Evolutionary conservation across 1,140 invertebrate genomes (phyloP).

Genomic region (Dendroctonus ponderosae): DNA sequence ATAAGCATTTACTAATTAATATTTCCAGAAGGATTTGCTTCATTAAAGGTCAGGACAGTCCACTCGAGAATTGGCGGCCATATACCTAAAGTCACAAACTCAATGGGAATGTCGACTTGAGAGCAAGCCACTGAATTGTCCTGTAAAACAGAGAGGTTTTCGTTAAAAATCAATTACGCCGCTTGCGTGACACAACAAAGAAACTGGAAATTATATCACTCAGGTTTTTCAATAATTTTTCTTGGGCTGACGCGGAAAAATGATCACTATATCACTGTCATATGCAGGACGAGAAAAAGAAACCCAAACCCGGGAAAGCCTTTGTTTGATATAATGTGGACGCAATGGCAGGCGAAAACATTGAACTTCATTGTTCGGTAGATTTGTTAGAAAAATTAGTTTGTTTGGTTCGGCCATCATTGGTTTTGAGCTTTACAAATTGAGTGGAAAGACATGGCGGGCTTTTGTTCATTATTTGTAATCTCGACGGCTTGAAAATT

Average conservation of each 20-base stretch:
- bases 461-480: no score
- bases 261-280: constrained; percentile 32
- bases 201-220: constrained; percentile 34
- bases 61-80: not conserved
- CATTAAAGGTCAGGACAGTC: not conserved
- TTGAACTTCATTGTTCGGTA: constrained; percentile 8
- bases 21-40: not conserved
- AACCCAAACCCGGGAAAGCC: constrained; percentile 10
- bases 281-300: constrained; percentile 27
- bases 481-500: no score
- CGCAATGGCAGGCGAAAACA: constrained; percentile 5
- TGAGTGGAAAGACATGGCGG: not conserved
- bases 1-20: no score
- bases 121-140: constrained; percentile 4
- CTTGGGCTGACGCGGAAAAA: constrained; percentile 29
- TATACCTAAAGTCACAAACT: not conserved
- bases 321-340: constrained; percentile 28
- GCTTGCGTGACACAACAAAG: constrained; percentile 26
- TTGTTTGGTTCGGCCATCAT: no score
- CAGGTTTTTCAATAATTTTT: constrained; percentile 33
- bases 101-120: constrained; percentile 4
- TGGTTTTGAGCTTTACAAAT: constrained; percentile 2
- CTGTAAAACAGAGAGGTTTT: constrained; percentile 14
- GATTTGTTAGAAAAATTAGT: not conserved
- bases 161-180: constrained; percentile 24